Percentiles rank a stretch among this genome's conserved stretches.
Evolutionary conservation across 2,113 vertebrate species (phyloP).

Genomic region (Lipophrys pholis): DNA sequence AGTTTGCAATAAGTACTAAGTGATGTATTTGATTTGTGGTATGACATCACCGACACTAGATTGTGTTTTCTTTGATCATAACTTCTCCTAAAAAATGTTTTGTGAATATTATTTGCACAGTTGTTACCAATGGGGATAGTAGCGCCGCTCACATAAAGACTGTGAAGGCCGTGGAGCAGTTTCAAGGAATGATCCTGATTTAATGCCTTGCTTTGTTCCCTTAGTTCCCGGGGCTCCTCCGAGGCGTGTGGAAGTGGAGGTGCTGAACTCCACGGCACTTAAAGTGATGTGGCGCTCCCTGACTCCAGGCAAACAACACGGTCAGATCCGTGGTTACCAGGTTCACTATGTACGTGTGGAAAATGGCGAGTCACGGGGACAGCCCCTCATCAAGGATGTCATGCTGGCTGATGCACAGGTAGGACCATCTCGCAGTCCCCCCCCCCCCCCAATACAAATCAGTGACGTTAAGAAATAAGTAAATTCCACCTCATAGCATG

Average conservation of each 20-base stretch:
- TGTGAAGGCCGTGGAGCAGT: constrained; percentile 1
- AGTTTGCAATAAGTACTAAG: too few species aligned
- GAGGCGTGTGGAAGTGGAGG: constrained; percentile 94
- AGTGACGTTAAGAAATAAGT: background rate
- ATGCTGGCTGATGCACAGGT: constrained; percentile 99
- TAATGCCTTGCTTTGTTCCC: background rate
- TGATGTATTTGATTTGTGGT: too few species aligned
- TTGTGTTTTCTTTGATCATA: too few species aligned
- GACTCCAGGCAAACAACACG: constrained; percentile 91
- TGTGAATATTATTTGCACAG: too few species aligned
- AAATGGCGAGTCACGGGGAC: constrained; percentile 93
- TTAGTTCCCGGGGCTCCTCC: constrained; percentile 96
- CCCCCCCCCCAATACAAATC: background rate
- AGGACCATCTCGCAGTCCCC: constrained; percentile 38
- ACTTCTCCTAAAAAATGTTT: too few species aligned
- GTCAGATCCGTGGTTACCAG: constrained; percentile 98
- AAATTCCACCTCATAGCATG: constrained; percentile 1
- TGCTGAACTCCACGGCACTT: constrained; percentile 94
- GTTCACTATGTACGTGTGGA: constrained; percentile 97
- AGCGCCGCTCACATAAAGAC: too few species aligned
- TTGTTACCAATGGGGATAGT: too few species aligned
- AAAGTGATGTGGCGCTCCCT: constrained; percentile 97
- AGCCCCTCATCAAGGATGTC: constrained; percentile 95
- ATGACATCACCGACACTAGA: too few species aligned
- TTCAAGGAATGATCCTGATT: background rate